Conservation (phyloP, 2,113 vertebrate genomes). For the Channa argus region DNA sequence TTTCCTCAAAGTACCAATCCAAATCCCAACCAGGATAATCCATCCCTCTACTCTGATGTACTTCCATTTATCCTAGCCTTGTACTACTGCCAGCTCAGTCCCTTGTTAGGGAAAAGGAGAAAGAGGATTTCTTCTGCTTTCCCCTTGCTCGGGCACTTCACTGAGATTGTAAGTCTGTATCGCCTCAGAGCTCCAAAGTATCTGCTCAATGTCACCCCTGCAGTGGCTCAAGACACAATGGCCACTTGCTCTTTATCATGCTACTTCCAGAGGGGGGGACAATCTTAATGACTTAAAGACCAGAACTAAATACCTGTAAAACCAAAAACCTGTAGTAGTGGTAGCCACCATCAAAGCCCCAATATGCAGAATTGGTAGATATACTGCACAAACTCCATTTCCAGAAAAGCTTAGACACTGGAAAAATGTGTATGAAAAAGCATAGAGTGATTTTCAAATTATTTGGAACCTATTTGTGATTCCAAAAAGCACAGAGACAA, state of each 20-base stretch:
- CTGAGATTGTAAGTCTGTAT: conserved; percentile 73
- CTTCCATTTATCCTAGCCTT: conserved; percentile 78
- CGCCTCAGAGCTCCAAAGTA: conserved; percentile 45
- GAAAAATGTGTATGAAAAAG: too few species aligned
- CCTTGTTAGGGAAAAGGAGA: conserved; percentile 67
- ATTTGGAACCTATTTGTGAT: too few species aligned
- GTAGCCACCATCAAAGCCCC: conserved; percentile 27
- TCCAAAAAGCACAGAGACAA: too few species aligned
- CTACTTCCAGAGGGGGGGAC: conserved; percentile 45
- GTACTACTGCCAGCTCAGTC: conserved; percentile 77
- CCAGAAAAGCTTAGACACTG: too few species aligned
- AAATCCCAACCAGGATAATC: conserved; percentile 80
- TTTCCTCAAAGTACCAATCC: conserved; percentile 74
- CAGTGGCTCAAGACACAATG: conserved; percentile 52
- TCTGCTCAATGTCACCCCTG: conserved; percentile 67
- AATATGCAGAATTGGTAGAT: neutral
- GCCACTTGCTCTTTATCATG: conserved; percentile 54
- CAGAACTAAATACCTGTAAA: conserved; percentile 26
- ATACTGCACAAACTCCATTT: neutral
- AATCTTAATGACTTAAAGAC: conserved; percentile 44
- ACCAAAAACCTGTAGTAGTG: conserved; percentile 5
- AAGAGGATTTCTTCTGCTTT: conserved; percentile 78
- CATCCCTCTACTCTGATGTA: conserved; percentile 77
- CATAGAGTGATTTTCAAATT: too few species aligned
- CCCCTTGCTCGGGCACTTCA: conserved; percentile 69